phyloP scores from a whole-genome alignment of 2,797 vertebrate genomes.

The Onychomys torridus region DNA sequence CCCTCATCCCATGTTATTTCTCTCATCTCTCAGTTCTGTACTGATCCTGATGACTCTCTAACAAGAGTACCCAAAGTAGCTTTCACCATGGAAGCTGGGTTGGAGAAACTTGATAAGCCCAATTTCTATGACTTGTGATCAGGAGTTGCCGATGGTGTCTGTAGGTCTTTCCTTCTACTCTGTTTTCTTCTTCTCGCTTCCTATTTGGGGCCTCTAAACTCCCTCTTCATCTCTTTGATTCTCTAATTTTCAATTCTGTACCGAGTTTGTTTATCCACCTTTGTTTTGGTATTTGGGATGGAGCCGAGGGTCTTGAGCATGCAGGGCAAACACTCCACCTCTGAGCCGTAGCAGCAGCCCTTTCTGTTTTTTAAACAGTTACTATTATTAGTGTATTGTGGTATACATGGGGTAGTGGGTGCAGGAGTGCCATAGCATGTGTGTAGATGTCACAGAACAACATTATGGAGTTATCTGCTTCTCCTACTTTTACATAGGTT shows the following conservation, averaged over 20 bases:
- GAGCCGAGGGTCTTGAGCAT: not conserved
- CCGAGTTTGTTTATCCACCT: not conserved
- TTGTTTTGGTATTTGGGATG: not conserved
- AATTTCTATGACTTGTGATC: not conserved
- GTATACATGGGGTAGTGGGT: not conserved
- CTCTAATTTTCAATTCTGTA: not conserved
- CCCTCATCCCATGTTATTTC: constrained; percentile 15
- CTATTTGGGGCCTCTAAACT: not conserved
- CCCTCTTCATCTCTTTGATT: not conserved
- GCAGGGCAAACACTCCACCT: not conserved
- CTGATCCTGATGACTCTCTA: not conserved
- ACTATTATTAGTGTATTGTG: too few species aligned
- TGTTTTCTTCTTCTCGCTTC: not conserved
- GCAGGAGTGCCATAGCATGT: not conserved
- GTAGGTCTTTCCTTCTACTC: not conserved
- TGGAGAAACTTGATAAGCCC: not conserved
- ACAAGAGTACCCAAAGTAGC: constrained; percentile 9
- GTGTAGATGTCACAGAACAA: not conserved
- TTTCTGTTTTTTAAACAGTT: not conserved
- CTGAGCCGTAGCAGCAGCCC: not conserved
- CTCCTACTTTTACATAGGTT: not conserved
- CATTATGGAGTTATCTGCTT: not conserved
- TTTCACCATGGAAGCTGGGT: not conserved
- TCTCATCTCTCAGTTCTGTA: not conserved
- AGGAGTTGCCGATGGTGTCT: not conserved